Base-by-base conservation (phyloP, 2,113 vertebrate genomes). In the Phoxinus phoxinus region DNA sequence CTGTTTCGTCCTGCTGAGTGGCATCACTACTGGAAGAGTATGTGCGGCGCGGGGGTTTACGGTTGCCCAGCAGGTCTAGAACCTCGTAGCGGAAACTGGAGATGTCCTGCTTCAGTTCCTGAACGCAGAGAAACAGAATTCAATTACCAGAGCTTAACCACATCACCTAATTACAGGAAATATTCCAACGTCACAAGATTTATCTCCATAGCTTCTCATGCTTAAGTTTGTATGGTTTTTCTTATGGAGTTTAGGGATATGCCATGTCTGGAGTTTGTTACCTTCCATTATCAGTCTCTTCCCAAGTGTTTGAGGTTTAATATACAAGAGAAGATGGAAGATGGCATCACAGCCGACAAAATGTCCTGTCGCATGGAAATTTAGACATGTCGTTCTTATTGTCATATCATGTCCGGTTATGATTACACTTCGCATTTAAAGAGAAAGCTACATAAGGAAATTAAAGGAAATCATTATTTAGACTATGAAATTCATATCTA, bases 51-150 rank as follows among this genome's bases (percentile, higher is more conserved):
- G 94, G 93, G 8, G 96, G 95, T 89, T 96, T 97, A 84, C 96
- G 94, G 35, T 97, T 97, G 81, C 96, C 96, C 53, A 97, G 92
- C 75, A 97, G 95, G 90, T 97, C 96, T 58, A 97, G 95, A 35
- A 97, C 96, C 93, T 97, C 96, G 8, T 97, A 97, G 48, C 96
- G 96, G 85, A 97, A 97, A 81, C 96, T 97, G 15, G 96, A 97
- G 86, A 97, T 97, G 88, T 97, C 96, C 90, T 97, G 96, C 90
- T 97, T 97, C 74, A 97, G 89, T 93, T 97, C 96, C 96, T 97
- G 90, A 69, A 86, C 78, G 48, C 41, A 77, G n/a, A 77, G 17
- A 30, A 74, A 44, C 3, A 2, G 6, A 41, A 85, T 72, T n/a
- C 9, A 81, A 37, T 83, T 72, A 87, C 51, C 23, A 11, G 21